Evolutionary conservation across 2,113 vertebrate species (phyloP), one percentile per base, ranked within the genome.

Genomic region (Eulacestoma nigropectus): DNA sequence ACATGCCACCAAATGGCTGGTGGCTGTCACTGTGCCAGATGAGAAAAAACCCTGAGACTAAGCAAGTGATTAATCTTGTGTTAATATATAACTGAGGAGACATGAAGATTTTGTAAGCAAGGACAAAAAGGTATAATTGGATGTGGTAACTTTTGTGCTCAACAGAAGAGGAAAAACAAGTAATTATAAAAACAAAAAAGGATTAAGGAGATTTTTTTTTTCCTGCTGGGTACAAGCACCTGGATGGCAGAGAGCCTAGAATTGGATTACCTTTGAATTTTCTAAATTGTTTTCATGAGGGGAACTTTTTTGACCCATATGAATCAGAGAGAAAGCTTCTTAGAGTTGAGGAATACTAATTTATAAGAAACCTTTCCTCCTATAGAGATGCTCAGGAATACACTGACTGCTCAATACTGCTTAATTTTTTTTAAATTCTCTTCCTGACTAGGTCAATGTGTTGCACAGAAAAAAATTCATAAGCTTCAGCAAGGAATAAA

Each of bases 231-330:
- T 83, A 73, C 84, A 95, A 84, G 84, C 96, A 96, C 94, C 90
- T 97, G 87, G 64, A 97, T 97, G 96, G 96, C 95, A 92, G 37
- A 91, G 50, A 96, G 96, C 94, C 95, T 93, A 93, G 87, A 95
- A 96, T 0, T 91, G 55, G 92, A 96, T 97, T 97, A 91, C 55
- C 74, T 97, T 95, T 93, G 84, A 95, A 90, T 90, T 95, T 96
- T 87, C 60, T 76, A 59, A 93, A 94, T 91, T 91, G 49, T 96
- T 95, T 94, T 93, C 75, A 70, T 63, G 79, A 82, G 46, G 87
- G 42, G 33, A 89, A 84, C 73, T 75, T 69, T 92, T 94, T 78
- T 95, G 91, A 93, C 90, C 94, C 72, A 27, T 76, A 56, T 83
- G 85, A 94, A 95, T 77, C 39, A 70, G 74, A 90, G 33, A 56